Conservation (phyloP, 2,888 invertebrate species). For the Erebia ligea region DNA sequence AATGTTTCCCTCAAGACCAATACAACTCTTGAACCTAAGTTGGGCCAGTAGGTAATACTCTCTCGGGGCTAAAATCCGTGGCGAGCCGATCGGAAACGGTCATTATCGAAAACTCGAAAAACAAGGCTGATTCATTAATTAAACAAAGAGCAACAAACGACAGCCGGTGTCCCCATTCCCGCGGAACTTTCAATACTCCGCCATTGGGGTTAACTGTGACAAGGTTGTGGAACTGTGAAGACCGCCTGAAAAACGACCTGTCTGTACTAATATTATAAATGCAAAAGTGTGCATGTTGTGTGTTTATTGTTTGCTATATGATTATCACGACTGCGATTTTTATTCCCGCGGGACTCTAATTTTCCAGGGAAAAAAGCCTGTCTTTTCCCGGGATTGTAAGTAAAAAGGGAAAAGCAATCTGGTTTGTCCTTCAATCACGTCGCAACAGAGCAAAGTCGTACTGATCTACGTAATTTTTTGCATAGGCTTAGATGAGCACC, state of each 20-base stretch:
- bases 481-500: too few relatives aligned
- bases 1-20: slow-evolving; percentile 20
- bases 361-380: too few relatives aligned
- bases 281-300: too few relatives aligned
- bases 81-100: slow-evolving; percentile 34
- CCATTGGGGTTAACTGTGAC: slow-evolving; percentile 74
- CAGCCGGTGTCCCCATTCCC: slow-evolving; percentile 65
- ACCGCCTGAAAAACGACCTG: slow-evolving; percentile 66
- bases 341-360: too few relatives aligned
- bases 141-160: slow-evolving; percentile 59
- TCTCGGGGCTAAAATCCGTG: slow-evolving; percentile 28
- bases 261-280: too few relatives aligned
- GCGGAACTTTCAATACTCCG: slow-evolving; percentile 68
- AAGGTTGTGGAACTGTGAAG: slow-evolving; percentile 62
- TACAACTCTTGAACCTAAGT: slow-evolving; percentile 22
- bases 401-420: too few relatives aligned
- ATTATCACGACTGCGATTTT: too few relatives aligned
- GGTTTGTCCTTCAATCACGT: too few relatives aligned
- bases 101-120: slow-evolving; percentile 42
- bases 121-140: slow-evolving; percentile 58
- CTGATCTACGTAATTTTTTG: too few relatives aligned
- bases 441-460: too few relatives aligned
- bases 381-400: too few relatives aligned
- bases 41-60: slow-evolving; percentile 16
- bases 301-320: too few relatives aligned